Evolutionary conservation across 2,888 invertebrate genomes (phyloP), one percentile per base, ranked within the genome.

Genomic region (Cantharis flavilabris): DNA sequence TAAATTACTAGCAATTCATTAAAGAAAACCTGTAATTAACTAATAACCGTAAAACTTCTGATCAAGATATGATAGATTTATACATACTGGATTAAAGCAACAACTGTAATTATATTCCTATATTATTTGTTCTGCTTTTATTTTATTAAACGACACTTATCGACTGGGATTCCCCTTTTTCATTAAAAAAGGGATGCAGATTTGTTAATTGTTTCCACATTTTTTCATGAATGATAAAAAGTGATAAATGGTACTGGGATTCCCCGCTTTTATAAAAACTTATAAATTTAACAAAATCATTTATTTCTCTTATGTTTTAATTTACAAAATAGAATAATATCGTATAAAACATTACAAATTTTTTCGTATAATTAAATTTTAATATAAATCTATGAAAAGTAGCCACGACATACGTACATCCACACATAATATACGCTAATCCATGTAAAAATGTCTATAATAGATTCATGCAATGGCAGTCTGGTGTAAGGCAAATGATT

Each of bases 401-500:
- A 67, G 65, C 65, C 65, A 67, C 65, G 65, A 75, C 64, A 71
- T 30, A 75, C 64, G 67, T 30, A 76, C 28, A 33, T 63, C 69
- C 26, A 26, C 26, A 26, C 9, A 26, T 26, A 9, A 26, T 26
- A 67, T 62, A 76, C 33, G 73, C 75, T 71, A 71, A 26, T 76
- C 76, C 76, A 78, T 78, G 78, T 76, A 78, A 78, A 70, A 71
- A 69, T 73, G 13, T 33, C 20, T 30, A 63, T 69, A 28, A n/a
- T 73, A 63, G 28, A 75, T 65, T 72, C n/a, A 20, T 75, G 72
- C 70, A 75, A 77, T 76, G 76, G 78, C 80, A 80, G 81, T 81
- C 81, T 75, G 77, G 70, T 78, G 65, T 75, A 78, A 78, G 79
- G 79, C 81, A 76, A 78, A 78, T 80, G 64, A 70, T 76, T 80